These are phyloP conservation scores for Prunella himalayana DNA, from an alignment of 2,113 vertebrate genomes.

Conservation along the genomic window DNA sequence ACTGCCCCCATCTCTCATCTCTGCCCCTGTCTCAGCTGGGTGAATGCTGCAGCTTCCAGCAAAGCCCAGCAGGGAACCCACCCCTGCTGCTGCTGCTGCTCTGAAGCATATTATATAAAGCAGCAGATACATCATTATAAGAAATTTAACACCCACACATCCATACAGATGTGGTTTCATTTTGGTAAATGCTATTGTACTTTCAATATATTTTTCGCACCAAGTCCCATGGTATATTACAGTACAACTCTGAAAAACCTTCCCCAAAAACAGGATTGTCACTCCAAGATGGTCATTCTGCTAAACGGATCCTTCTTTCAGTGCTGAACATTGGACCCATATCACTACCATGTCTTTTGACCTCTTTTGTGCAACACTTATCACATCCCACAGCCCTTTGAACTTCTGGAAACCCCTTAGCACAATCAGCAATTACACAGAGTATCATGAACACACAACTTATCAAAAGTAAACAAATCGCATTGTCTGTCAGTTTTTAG, in stretches of 20 bases:
- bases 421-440: background rate
- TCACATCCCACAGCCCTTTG: background rate
- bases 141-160: background rate
- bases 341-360: background rate
- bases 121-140: background rate
- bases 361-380: background rate
- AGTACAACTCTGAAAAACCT: background rate
- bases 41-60: background rate
- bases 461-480: background rate
- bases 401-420: background rate
- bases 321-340: background rate
- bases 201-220: background rate
- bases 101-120: background rate
- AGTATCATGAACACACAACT: background rate
- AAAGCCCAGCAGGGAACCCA: background rate
- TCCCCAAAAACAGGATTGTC: background rate
- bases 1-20: background rate
- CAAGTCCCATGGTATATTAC: background rate
- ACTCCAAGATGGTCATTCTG: background rate
- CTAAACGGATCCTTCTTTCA: rapidly evolving
- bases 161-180: background rate
- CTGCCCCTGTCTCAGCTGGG: background rate
- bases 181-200: background rate
- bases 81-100: background rate
- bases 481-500: background rate